Percentiles rank a stretch among this genome's conserved stretches.
phyloP scores from a whole-genome alignment of 1,140 invertebrate species.

The Lanistes nyassanus region DNA sequence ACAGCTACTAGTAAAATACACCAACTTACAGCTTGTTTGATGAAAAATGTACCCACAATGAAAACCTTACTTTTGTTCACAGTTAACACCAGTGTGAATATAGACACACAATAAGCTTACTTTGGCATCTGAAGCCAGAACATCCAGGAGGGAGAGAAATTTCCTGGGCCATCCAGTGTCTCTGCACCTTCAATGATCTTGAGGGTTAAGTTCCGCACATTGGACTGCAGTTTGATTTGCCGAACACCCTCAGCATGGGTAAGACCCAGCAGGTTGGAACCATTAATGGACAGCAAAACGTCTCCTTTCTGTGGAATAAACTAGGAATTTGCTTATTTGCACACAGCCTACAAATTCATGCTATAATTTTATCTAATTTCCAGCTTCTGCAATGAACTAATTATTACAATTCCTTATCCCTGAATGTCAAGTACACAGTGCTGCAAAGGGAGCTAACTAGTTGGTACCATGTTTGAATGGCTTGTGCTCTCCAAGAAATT shows the following conservation, averaged over 20 bases:
- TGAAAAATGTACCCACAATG: too few relatives aligned
- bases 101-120: conserved; percentile 38
- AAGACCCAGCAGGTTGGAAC: conserved; percentile 65
- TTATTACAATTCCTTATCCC: too few relatives aligned
- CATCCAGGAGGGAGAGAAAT: conserved; percentile 71
- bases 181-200: conserved; percentile 69
- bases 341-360: too few relatives aligned
- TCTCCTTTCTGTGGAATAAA: conserved; percentile 68
- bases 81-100: not conserved
- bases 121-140: conserved; percentile 70
- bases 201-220: conserved; percentile 63
- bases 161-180: conserved; percentile 62
- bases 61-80: too few relatives aligned
- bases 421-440: too few relatives aligned
- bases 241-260: conserved; percentile 69
- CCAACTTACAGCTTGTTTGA: too few relatives aligned
- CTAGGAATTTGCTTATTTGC: not conserved
- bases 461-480: too few relatives aligned
- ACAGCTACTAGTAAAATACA: too few relatives aligned
- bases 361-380: too few relatives aligned
- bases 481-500: too few relatives aligned
- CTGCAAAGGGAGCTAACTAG: too few relatives aligned
- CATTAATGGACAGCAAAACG: conserved; percentile 69
- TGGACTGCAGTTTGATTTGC: conserved; percentile 66
- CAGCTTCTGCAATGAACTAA: too few relatives aligned